These are phyloP conservation scores for Urosaurus nigricauda DNA, from an alignment of 2,797 vertebrate genomes.

Conservation along the genomic window DNA sequence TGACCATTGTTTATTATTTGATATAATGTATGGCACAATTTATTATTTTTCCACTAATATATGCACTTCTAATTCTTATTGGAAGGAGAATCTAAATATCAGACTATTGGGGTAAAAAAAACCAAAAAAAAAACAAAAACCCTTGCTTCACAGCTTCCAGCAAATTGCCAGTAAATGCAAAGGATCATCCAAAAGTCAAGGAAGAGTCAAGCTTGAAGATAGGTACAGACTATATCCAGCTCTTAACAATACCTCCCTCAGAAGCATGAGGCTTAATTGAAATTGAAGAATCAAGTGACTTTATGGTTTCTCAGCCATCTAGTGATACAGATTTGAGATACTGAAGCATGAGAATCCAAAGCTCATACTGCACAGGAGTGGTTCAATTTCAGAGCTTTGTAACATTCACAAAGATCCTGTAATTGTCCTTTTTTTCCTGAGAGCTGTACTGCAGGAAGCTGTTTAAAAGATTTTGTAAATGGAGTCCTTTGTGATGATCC, in stretches of 20 bases:
- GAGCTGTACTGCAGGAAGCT: conserved; percentile 31
- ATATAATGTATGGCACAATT: neutral
- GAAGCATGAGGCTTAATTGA: conserved; percentile 5
- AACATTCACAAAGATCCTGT: neutral
- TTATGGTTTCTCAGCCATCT: neutral
- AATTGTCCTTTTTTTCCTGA: conserved; percentile 42
- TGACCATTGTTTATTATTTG: neutral
- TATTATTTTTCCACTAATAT: neutral
- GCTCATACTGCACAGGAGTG: neutral
- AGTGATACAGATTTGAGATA: conserved; percentile 28
- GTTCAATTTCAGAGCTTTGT: conserved; percentile 19
- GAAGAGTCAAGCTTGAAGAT: neutral
- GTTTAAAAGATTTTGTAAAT: conserved; percentile 35
- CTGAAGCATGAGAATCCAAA: conserved; percentile 26
- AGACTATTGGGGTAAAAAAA: conserved; percentile 48
- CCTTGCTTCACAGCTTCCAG: conserved; percentile 28
- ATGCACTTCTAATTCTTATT: neutral
- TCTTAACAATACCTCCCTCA: neutral
- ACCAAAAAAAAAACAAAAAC: neutral
- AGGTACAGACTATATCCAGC: neutral
- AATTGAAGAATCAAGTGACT: conserved; percentile 6
- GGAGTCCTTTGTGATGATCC: conserved; percentile 34
- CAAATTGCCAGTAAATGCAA: conserved; percentile 2
- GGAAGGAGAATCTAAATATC: neutral
- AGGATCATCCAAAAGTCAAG: neutral